These are phyloP conservation scores for Pundamilia nyererei DNA, from an alignment of 2,113 vertebrate species.

Conservation along the genomic window DNA sequence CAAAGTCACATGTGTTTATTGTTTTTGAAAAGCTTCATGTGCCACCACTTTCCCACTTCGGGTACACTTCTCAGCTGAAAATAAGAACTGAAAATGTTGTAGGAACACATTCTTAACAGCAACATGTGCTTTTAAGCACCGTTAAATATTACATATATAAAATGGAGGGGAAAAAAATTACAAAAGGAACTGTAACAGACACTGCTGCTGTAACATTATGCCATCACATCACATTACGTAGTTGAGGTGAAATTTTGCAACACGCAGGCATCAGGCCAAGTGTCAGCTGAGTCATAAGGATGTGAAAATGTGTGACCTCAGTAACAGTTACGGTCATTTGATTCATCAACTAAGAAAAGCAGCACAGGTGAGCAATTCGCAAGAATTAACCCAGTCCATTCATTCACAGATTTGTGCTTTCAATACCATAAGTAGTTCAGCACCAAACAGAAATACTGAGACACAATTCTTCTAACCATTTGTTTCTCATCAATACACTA, in stretches of 20 bases:
- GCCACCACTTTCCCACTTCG: neutral
- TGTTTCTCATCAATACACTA: neutral
- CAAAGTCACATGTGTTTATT: neutral
- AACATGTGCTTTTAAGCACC: neutral
- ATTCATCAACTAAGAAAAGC: neutral
- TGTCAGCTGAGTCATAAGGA: conserved; percentile 18
- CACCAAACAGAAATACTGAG: neutral
- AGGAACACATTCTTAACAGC: neutral
- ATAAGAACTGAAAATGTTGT: neutral
- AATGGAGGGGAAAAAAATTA: neutral
- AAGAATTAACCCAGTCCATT: neutral
- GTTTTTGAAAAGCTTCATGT: neutral
- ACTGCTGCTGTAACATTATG: neutral
- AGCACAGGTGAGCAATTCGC: neutral
- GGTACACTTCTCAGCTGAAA: neutral
- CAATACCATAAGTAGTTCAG: neutral
- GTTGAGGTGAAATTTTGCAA: conserved; percentile 20
- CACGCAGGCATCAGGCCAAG: neutral
- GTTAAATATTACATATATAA: neutral
- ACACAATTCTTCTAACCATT: neutral
- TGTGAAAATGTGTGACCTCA: conserved; percentile 6
- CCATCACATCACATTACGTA: neutral
- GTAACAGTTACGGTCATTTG: neutral
- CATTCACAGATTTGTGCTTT: neutral
- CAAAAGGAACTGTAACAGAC: neutral